Evolutionary conservation across 2,888 invertebrate species (phyloP), one percentile per base, ranked within the genome.

Genomic region (Drosophila borborema): DNA sequence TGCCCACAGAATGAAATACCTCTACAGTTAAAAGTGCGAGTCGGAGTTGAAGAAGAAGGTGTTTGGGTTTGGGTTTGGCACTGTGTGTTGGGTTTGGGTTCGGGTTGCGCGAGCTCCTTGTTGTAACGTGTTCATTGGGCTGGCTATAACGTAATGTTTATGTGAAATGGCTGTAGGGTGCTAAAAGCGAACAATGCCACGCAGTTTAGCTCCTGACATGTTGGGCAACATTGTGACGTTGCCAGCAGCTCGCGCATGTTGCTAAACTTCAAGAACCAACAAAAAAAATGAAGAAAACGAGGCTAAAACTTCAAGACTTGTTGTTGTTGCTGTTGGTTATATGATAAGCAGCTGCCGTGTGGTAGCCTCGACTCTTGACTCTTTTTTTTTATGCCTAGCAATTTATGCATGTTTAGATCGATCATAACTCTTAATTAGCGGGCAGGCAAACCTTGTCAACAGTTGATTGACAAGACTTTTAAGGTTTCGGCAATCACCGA

Each of bases 341-440:
- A 66, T 79, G 84, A 51, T 58, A 46, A 73, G 70, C 69, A 66
- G 71, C 55, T 76, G 88, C 72, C 79, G 69, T 66, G 68, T 40
- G 53, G 85, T 64, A 74, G 82, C 82, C 55, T 38, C 55, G 62
- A 63, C 23, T 72, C 23, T 69, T 64, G 55, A 58, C 51, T 56
- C 48, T 73, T 59, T 63, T 28, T 28, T 58, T 73, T 65, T 64
- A 64, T 70, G 66, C 63, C 63, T 58, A 69, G 49, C 83, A 87
- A 89, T 84, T 89, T 78, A 89, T 74, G 86, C 86, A 58, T 77
- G 89, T 76, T 81, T 86, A 75, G 73, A 82, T 74, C 86, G 90
- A 87, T 89, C 87, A 87, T 89, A 90, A 90, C 88, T 90, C 88
- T 89, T 90, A 87, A 87, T 87, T 87, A 87, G 85, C 80, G 43